phyloP scores from a whole-genome alignment of 1,140 invertebrate species.

The Aphis gossypii region DNA sequence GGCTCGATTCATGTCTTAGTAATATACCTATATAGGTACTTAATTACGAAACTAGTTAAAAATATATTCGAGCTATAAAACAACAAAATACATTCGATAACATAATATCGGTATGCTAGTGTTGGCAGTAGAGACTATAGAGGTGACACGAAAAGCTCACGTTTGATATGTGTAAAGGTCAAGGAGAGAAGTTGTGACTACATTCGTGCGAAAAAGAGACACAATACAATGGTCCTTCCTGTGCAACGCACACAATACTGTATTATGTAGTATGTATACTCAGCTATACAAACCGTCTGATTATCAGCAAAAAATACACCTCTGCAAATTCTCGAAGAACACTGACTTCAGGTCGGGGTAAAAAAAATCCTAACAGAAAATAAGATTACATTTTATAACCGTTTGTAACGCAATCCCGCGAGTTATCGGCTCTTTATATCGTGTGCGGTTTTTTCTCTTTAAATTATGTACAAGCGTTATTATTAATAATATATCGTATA shows the following conservation, averaged over 20 bases:
- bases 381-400: not conserved
- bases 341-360: not conserved
- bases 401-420: not conserved
- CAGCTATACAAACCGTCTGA: not conserved
- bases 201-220: not conserved
- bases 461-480: not conserved
- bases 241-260: not conserved
- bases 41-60: too few relatives aligned
- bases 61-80: too few relatives aligned
- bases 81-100: not conserved
- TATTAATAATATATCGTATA: conserved; percentile 20
- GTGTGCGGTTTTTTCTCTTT: not conserved
- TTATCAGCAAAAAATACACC: conserved; percentile 24
- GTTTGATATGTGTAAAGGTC: not conserved
- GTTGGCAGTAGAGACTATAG: not conserved
- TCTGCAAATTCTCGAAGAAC: not conserved
- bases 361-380: not conserved
- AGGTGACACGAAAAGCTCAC: not conserved
- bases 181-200: not conserved
- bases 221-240: conserved; percentile 3
- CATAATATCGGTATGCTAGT: not conserved
- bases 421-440: not conserved
- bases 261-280: not conserved
- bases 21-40: too few relatives aligned
- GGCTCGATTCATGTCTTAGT: not conserved